Conservation (phyloP, 2,888 invertebrate genomes). For the Pharmacophagus antenor region DNA sequence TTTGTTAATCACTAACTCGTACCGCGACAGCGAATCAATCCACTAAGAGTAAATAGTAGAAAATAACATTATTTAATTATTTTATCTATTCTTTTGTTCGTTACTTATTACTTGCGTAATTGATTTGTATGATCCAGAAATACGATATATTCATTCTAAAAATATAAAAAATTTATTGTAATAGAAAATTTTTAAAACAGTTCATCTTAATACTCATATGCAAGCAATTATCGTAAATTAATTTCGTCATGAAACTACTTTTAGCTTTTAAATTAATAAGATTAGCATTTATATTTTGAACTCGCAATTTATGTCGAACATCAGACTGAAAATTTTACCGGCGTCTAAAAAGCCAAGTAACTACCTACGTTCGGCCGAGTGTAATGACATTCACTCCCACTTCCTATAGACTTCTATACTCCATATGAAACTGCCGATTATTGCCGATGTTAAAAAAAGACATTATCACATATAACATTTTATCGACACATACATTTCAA, state of each 20-base stretch:
- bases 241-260: conserved; percentile 9
- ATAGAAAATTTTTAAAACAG: too few species aligned
- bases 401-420: background rate
- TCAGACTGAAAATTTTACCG: conserved; percentile 29
- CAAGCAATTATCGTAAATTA: background rate
- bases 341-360: conserved; percentile 12
- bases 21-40: too few species aligned
- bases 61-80: too few species aligned
- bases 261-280: conserved; percentile 14
- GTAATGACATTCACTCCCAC: conserved; percentile 8
- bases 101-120: too few species aligned
- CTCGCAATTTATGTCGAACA: conserved; percentile 10
- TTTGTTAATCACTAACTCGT: too few species aligned
- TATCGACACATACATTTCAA: background rate
- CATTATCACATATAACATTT: too few species aligned
- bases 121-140: too few species aligned
- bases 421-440: conserved; percentile 11
- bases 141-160: too few species aligned
- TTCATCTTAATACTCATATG: background rate
- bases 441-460: background rate
- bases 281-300: conserved; percentile 13
- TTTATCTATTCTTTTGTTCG: too few species aligned
- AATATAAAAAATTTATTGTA: too few species aligned
- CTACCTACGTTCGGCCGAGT: conserved; percentile 5
- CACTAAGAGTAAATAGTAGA: too few species aligned